Conservation (phyloP, 2,888 invertebrate species). For the Bibio marci region DNA sequence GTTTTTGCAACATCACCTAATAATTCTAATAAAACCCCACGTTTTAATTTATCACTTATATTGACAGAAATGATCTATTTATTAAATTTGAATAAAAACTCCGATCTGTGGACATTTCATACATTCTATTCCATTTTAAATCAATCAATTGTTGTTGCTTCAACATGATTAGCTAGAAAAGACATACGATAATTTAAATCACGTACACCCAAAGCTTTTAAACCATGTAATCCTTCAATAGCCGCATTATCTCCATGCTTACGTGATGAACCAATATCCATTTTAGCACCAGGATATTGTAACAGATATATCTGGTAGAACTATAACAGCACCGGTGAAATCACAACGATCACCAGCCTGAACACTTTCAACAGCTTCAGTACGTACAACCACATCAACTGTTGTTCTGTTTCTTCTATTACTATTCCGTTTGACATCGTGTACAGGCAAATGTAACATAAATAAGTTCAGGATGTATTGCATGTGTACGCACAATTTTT, state of each 20-base stretch:
- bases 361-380: slow-evolving; percentile 91
- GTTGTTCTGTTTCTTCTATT: slow-evolving; percentile 92
- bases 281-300: slow-evolving; percentile 68
- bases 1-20: slow-evolving; percentile 95
- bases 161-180: slow-evolving; percentile 86
- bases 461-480: slow-evolving; percentile 93
- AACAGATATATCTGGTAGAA: slow-evolving; percentile 93
- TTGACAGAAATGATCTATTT: slow-evolving; percentile 82
- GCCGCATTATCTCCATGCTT: slow-evolving; percentile 54
- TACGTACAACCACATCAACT: slow-evolving; percentile 90
- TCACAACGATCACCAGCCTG: slow-evolving; percentile 73
- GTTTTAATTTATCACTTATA: slow-evolving; percentile 96
- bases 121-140: slow-evolving; percentile 85
- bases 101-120: slow-evolving; percentile 90
- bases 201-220: slow-evolving; percentile 65
- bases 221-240: slow-evolving; percentile 72
- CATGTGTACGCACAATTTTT: slow-evolving; percentile 93
- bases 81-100: slow-evolving; percentile 83
- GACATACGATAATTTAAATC: slow-evolving; percentile 75
- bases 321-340: slow-evolving; percentile 90
- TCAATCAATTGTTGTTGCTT: slow-evolving; percentile 85
- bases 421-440: slow-evolving; percentile 88
- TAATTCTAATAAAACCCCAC: slow-evolving; percentile 79
- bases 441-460: slow-evolving; percentile 81
- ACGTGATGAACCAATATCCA: slow-evolving; percentile 62